A percentile compares a stretch with the other conserved stretches of the same genome.
phyloP scores from a whole-genome alignment of 2,797 vertebrate species.

The Diglossa cyanea region DNA sequence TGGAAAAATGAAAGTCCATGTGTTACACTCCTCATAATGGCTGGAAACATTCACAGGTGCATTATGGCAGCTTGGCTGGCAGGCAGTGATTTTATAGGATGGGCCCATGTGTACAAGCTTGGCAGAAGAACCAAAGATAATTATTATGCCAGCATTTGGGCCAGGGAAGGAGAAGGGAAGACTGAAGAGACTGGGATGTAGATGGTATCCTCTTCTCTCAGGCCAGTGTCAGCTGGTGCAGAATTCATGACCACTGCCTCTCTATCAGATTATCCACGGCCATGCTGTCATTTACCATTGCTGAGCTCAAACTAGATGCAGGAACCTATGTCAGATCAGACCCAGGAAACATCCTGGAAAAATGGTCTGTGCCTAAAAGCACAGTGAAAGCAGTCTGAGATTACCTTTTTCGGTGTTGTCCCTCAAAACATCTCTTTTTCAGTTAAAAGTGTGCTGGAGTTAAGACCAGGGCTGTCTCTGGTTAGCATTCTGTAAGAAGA shows the following conservation, averaged over 20 bases:
- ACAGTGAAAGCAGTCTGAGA: neutral
- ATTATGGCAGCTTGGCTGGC: neutral
- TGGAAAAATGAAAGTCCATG: neutral
- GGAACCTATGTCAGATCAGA: neutral
- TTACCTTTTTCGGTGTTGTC: neutral
- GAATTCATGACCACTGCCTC: neutral
- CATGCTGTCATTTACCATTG: rapidly evolving
- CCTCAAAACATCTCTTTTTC: neutral
- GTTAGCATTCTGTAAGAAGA: neutral
- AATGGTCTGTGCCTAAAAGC: neutral
- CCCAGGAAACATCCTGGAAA: neutral
- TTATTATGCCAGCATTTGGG: rapidly evolving
- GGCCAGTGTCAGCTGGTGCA: neutral
- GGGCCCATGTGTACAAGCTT: neutral
- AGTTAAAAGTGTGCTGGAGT: neutral
- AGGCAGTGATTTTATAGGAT: neutral
- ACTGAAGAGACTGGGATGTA: neutral
- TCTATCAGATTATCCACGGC: neutral
- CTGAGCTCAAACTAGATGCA: neutral
- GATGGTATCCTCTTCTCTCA: neutral
- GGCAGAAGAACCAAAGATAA: neutral
- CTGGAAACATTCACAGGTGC: neutral
- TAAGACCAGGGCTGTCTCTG: neutral
- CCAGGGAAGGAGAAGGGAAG: neutral
- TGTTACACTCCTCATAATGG: neutral